These are phyloP conservation scores for Phrynocephalus guinanensis DNA, from an alignment of 2,797 vertebrate genomes.

Conservation along the genomic window DNA sequence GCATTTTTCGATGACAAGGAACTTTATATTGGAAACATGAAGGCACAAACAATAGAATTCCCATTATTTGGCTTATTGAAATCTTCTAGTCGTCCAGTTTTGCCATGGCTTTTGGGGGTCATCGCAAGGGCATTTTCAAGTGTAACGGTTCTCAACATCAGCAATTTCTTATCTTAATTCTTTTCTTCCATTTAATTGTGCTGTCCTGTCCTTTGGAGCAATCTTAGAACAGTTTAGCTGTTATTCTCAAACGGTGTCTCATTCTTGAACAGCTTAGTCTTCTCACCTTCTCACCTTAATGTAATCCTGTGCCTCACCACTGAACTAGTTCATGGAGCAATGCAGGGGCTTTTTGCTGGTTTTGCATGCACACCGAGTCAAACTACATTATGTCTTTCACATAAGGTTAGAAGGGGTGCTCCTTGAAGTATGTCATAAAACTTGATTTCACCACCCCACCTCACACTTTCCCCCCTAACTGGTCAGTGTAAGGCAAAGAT, in stretches of 20 bases:
- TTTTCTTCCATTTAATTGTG: neutral
- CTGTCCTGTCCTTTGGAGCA: neutral
- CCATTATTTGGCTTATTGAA: conserved; percentile 21
- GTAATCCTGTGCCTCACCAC: too few species aligned
- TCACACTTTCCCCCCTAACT: too few species aligned
- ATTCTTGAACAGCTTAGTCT: neutral
- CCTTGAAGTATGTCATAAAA: too few species aligned
- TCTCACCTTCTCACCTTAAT: neutral
- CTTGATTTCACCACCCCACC: too few species aligned
- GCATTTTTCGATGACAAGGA: conserved; percentile 27
- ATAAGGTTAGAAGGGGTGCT: too few species aligned
- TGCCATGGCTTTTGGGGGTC: neutral
- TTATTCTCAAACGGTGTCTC: neutral
- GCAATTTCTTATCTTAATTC: conserved; percentile 4
- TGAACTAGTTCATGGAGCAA: neutral
- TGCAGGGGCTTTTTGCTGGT: neutral
- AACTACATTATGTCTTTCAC: too few species aligned
- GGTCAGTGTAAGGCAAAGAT: too few species aligned
- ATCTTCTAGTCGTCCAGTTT: neutral
- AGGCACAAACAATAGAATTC: conserved; percentile 22
- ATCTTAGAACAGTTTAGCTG: neutral
- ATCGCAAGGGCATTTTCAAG: conserved; percentile 13
- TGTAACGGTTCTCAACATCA: neutral
- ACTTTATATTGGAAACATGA: conserved; percentile 25
- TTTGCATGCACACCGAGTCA: too few species aligned